Evolutionary conservation across 2,113 vertebrate species (phyloP).

Genomic region (Grus americana): DNA sequence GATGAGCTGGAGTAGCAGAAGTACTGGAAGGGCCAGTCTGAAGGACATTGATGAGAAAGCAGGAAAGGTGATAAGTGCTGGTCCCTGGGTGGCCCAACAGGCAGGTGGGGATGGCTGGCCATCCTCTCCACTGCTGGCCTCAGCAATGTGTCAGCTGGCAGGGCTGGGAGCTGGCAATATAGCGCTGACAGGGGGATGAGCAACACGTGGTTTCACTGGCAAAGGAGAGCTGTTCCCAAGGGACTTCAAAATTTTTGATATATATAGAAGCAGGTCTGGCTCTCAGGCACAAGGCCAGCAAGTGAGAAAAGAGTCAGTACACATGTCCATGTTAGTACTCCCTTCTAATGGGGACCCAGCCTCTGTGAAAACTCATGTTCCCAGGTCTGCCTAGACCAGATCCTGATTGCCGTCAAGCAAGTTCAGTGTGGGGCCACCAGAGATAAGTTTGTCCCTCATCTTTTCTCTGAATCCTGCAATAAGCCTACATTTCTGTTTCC

Average conservation of each 20-base stretch:
- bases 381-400: background rate
- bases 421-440: background rate
- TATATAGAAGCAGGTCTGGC: constrained; percentile 63
- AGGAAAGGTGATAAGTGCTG: background rate
- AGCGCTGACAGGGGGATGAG: background rate
- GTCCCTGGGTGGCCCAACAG: background rate
- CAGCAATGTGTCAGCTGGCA: constrained; percentile 1
- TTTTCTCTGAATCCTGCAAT: background rate
- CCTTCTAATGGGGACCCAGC: background rate
- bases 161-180: background rate
- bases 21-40: background rate
- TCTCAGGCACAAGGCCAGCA: constrained; percentile 37
- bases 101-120: background rate
- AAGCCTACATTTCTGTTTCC: background rate
- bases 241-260: constrained; percentile 38
- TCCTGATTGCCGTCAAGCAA: background rate
- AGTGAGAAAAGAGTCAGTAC: constrained; percentile 6
- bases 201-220: constrained; percentile 39
- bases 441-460: background rate
- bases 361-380: background rate
- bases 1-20: background rate
- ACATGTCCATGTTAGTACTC: constrained; percentile 33
- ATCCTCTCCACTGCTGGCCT: background rate
- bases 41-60: background rate
- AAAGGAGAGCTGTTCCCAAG: constrained; percentile 21